Percentiles rank a stretch among this genome's conserved stretches.
Evolutionary conservation across 2,797 vertebrate species (phyloP).

Genomic region (Steatocranus sp.): DNA sequence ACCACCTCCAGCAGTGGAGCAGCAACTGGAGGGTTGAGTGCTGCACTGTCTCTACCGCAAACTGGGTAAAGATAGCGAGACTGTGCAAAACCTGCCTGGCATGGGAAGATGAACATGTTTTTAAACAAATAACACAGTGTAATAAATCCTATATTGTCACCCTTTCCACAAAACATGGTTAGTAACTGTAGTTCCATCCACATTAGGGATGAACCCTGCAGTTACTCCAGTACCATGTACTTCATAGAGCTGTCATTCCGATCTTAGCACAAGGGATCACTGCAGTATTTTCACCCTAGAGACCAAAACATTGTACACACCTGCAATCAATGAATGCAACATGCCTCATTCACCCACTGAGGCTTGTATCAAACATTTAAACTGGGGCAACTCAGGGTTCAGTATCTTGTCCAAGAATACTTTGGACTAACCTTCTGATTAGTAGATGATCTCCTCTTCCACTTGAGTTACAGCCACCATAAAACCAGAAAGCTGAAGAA

Average conservation of each 20-base stretch:
- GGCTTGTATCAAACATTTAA: background rate
- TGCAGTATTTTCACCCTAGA: background rate
- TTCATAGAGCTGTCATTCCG: background rate
- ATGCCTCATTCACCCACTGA: background rate
- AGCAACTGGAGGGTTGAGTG: conserved; percentile 38
- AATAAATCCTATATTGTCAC: background rate
- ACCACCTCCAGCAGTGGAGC: conserved; percentile 63
- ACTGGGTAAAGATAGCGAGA: background rate
- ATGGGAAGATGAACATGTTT: background rate
- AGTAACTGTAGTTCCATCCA: background rate
- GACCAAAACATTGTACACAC: background rate
- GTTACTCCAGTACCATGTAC: background rate
- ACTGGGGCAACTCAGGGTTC: background rate
- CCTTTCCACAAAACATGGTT: background rate
- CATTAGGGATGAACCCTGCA: background rate
- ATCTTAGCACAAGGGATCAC: background rate
- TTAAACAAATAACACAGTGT: background rate
- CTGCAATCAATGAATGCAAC: background rate
- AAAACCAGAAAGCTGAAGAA: too few relatives aligned
- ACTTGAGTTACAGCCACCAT: too few relatives aligned
- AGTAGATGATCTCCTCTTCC: background rate
- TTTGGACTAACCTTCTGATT: background rate
- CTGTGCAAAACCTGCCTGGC: background rate
- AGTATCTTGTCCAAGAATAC: background rate
- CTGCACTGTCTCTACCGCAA: conserved; percentile 17